Conservation (phyloP, 2,888 invertebrate genomes). For the Andrena dorsata region DNA sequence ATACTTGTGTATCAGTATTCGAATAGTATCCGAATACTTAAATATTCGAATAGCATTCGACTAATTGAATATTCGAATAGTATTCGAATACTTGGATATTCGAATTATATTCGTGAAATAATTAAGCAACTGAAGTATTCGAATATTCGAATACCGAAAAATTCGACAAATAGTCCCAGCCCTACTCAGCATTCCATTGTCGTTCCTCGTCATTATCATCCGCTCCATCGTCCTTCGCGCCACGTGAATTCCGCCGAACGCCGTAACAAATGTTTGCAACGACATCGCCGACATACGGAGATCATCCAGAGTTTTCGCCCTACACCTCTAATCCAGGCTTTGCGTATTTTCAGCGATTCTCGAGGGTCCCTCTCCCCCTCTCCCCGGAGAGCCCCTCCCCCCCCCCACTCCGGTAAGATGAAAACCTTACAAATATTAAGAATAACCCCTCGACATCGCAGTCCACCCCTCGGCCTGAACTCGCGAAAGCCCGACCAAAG, state of each 20-base stretch:
- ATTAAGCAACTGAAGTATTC: too few relatives aligned
- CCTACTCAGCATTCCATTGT: neutral
- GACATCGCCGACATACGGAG: slow-evolving; percentile 45
- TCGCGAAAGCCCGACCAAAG: slow-evolving; percentile 80
- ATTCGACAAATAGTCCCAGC: too few relatives aligned
- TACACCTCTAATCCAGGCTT: slow-evolving; percentile 78
- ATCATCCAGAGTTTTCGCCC: slow-evolving; percentile 78
- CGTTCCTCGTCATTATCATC: neutral
- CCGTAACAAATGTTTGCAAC: slow-evolving; percentile 3
- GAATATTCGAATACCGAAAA: too few relatives aligned
- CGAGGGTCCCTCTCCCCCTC: slow-evolving; percentile 51
- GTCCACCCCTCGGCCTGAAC: slow-evolving; percentile 53
- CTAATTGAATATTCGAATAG: too few relatives aligned
- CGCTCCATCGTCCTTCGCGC: neutral
- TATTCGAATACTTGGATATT: too few relatives aligned
- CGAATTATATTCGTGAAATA: too few relatives aligned
- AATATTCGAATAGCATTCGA: too few relatives aligned
- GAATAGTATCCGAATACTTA: too few relatives aligned
- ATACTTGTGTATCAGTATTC: too few relatives aligned
- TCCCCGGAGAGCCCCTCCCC: slow-evolving; percentile 20
- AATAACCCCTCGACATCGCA: slow-evolving; percentile 76
- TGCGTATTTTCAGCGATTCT: slow-evolving; percentile 72
- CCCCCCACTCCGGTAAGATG: slow-evolving; percentile 66
- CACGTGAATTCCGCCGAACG: neutral
- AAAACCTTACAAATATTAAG: slow-evolving; percentile 83